Percentiles rank a stretch among this genome's conserved stretches.
These are phyloP conservation scores for Chloropsis cyanopogon DNA, from an alignment of 2,113 vertebrate species.

Conservation along the genomic window DNA sequence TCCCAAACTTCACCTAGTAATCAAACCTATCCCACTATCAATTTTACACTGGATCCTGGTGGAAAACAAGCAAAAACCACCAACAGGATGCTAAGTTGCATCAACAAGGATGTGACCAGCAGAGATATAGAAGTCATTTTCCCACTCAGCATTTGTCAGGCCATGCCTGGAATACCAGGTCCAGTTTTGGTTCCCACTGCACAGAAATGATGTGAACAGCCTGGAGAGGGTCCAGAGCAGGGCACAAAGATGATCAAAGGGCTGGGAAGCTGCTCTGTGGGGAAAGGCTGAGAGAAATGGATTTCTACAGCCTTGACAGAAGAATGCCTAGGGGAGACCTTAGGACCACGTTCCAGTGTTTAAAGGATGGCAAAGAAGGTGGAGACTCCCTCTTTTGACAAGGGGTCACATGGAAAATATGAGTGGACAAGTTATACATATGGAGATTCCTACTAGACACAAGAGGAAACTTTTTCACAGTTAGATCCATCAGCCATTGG, in stretches of 20 bases:
- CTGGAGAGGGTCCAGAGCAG: neutral
- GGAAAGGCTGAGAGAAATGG: neutral
- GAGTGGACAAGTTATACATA: neutral
- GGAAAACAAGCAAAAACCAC: neutral
- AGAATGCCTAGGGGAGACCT: neutral
- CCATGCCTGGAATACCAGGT: neutral
- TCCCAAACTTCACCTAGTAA: neutral
- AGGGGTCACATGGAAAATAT: neutral
- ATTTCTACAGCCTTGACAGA: neutral
- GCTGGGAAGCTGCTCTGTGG: neutral
- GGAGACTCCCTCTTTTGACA: neutral
- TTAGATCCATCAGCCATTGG: neutral
- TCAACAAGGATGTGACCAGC: neutral
- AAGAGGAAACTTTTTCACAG: neutral
- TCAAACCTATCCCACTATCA: neutral
- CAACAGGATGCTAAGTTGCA: neutral
- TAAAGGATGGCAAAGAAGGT: neutral
- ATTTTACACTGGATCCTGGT: neutral
- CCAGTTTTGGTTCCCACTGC: neutral
- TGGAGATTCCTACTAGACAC: neutral
- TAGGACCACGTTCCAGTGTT: neutral
- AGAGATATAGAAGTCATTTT: neutral
- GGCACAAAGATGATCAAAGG: neutral
- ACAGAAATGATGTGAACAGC: neutral
- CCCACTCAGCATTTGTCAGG: neutral